Percentiles rank a stretch among this genome's conserved stretches.
Conservation (phyloP, 2,113 vertebrate genomes). For the Macquaria australasica region DNA sequence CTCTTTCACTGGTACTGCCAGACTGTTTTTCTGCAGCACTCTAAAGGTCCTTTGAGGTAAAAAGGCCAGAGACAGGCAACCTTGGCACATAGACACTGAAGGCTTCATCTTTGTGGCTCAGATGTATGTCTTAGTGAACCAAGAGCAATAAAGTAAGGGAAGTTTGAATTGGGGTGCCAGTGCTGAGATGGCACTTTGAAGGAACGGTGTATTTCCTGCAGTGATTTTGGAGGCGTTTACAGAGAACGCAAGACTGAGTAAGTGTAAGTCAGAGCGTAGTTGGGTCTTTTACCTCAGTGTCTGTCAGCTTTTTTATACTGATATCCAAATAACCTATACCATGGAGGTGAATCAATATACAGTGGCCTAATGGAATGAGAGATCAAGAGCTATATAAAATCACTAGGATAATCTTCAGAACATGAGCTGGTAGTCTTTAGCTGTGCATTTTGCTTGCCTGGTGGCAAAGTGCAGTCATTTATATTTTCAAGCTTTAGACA, state of each 20-base stretch:
- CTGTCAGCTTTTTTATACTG: neutral
- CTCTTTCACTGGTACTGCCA: constrained; percentile 35
- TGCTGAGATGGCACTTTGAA: constrained; percentile 57
- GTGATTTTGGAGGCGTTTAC: constrained; percentile 28
- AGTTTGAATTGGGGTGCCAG: constrained; percentile 41
- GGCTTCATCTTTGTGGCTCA: constrained; percentile 41
- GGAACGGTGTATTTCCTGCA: constrained; percentile 37
- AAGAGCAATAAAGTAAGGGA: constrained; percentile 55
- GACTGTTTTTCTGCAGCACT: constrained; percentile 45
- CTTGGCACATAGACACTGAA: constrained; percentile 50
- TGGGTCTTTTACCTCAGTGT: neutral
- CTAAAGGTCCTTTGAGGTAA: constrained; percentile 68
- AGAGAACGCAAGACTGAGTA: constrained; percentile 9
- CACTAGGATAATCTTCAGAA: constrained; percentile 10
- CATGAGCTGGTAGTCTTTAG: neutral
- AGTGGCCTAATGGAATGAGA: neutral
- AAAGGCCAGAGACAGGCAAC: constrained; percentile 37
- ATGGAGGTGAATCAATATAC: neutral
- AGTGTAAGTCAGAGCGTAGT: neutral
- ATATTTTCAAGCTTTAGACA: constrained; percentile 29
- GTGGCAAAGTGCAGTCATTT: constrained; percentile 28
- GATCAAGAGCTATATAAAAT: neutral
- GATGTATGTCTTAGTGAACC: constrained; percentile 30
- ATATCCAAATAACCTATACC: neutral
- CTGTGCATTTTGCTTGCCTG: constrained; percentile 1